phyloP scores from a whole-genome alignment of 2,113 vertebrate genomes.

The Mesocricetus auratus region DNA sequence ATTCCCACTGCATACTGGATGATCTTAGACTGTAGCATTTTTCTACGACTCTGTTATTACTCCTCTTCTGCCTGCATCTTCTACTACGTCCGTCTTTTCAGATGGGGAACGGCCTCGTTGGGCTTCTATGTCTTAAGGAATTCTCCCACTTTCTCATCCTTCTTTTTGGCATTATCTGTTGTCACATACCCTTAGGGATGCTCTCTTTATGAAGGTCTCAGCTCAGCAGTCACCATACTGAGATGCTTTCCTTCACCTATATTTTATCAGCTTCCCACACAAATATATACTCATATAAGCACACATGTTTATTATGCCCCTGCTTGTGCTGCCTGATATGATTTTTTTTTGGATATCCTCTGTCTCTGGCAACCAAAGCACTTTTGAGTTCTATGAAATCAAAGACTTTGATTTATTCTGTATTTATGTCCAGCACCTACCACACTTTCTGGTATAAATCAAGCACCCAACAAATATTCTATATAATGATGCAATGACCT shows the following conservation, averaged over 20 bases:
- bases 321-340: not conserved
- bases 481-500: slow-evolving; percentile 35
- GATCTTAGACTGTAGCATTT: not conserved
- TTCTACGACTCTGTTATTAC: not conserved
- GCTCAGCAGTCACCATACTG: not conserved
- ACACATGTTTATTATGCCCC: no score
- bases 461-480: not conserved
- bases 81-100: not conserved
- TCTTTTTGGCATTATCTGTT: not conserved
- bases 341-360: not conserved
- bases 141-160: not conserved
- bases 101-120: not conserved
- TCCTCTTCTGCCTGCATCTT: not conserved
- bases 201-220: not conserved
- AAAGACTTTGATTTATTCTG: not conserved
- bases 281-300: not conserved
- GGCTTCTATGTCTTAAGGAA: not conserved
- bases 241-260: not conserved
- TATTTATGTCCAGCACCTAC: not conserved
- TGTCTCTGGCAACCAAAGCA: not conserved
- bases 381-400: slow-evolving; percentile 23
- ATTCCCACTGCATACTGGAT: not conserved
- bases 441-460: not conserved
- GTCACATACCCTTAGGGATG: not conserved
- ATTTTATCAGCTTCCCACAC: not conserved